Conservation (phyloP, 2,113 vertebrate species). For the Panthera tigris region DNA sequence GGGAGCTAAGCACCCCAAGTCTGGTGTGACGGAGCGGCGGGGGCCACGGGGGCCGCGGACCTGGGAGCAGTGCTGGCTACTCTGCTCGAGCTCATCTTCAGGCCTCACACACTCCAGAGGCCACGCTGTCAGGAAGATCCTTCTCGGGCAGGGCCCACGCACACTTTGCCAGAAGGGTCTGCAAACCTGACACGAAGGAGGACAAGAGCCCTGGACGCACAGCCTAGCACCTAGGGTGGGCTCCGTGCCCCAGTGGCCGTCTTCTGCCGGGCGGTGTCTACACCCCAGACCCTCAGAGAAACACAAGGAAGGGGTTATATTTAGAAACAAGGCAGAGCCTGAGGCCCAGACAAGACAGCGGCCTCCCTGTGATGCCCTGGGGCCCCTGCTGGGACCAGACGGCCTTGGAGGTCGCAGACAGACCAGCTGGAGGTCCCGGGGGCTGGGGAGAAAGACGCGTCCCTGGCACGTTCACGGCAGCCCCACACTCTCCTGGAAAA, state of each 20-base stretch:
- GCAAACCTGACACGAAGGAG: neutral
- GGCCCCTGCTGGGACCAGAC: fast-evolving
- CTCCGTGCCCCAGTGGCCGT: fast-evolving
- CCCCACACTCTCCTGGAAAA: fast-evolving
- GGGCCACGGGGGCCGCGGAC: neutral
- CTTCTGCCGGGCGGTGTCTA: neutral
- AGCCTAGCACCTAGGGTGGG: fast-evolving
- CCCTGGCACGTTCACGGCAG: fast-evolving
- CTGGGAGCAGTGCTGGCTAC: fast-evolving
- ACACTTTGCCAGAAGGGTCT: neutral
- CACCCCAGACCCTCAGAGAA: neutral
- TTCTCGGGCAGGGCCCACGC: neutral
- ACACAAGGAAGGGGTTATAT: neutral
- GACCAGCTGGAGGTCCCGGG: neutral
- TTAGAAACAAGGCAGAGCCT: neutral
- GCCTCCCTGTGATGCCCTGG: fast-evolving
- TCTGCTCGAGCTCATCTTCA: fast-evolving
- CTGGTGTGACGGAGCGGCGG: neutral
- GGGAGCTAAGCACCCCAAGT: too few relatives aligned
- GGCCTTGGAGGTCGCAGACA: neutral
- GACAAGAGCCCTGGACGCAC: neutral
- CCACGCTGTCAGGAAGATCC: neutral
- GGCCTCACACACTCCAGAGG: neutral
- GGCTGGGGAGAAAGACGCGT: fast-evolving
- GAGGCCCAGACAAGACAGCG: fast-evolving